Evolutionary conservation across 1,140 invertebrate species (phyloP).

Genomic region (Drosophila aff.): DNA sequence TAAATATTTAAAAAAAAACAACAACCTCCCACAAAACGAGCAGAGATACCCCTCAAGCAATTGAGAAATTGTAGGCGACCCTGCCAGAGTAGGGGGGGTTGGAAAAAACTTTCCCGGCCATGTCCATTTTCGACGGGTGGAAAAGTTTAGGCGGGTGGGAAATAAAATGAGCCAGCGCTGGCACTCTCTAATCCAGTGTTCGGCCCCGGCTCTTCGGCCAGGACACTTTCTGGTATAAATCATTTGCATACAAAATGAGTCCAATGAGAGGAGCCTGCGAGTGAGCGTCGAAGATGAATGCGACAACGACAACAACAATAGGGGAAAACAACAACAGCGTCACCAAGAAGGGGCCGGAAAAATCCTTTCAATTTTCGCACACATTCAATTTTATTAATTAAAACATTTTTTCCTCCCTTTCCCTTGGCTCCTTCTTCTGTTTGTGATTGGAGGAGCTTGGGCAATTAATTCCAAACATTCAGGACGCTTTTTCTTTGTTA

Average conservation of each 20-base stretch:
- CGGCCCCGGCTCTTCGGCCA: slow-evolving; percentile 57
- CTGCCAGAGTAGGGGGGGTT: slow-evolving; percentile 1
- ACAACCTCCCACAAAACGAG: slow-evolving; percentile 9
- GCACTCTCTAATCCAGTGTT: slow-evolving; percentile 80
- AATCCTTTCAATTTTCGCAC: slow-evolving; percentile 84
- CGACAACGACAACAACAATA: slow-evolving; percentile 52
- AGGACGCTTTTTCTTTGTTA: slow-evolving; percentile 84
- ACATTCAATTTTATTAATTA: slow-evolving; percentile 85
- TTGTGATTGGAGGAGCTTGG: slow-evolving; percentile 70
- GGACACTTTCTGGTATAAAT: slow-evolving; percentile 82
- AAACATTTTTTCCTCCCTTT: slow-evolving; percentile 72
- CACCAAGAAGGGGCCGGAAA: slow-evolving; percentile 58
- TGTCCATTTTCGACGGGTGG: slow-evolving; percentile 54
- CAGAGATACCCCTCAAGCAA: slow-evolving; percentile 24
- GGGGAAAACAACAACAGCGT: slow-evolving; percentile 20
- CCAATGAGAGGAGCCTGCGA: slow-evolving; percentile 60
- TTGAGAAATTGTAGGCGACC: slow-evolving; percentile 62
- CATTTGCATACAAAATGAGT: slow-evolving; percentile 85
- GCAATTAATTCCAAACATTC: slow-evolving; percentile 84
- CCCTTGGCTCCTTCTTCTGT: slow-evolving; percentile 40
- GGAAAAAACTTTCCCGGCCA: slow-evolving; percentile 50
- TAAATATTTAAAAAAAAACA: slow-evolving; percentile 82
- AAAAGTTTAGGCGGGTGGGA: slow-evolving; percentile 16
- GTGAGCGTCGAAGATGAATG: slow-evolving; percentile 79
- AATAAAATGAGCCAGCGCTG: slow-evolving; percentile 59